phyloP scores from a whole-genome alignment of 2,888 invertebrate species.

The Nesidiocoris tenuis region DNA sequence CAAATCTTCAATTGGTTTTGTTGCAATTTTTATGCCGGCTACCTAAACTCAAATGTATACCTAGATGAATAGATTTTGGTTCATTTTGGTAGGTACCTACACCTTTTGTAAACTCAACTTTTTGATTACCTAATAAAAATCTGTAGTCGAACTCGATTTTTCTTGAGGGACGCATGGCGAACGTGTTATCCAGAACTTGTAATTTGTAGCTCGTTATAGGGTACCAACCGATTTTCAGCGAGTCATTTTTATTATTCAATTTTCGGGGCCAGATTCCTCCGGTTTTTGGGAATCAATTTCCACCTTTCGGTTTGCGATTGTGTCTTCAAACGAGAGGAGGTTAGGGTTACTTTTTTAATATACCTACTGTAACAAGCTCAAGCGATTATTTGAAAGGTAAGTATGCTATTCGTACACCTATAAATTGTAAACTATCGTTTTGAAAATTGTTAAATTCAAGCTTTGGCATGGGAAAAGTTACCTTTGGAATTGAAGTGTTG shows the following conservation, averaged over 20 bases:
- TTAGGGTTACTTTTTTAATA: background rate
- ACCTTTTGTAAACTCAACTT: no score
- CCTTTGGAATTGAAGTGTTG: background rate
- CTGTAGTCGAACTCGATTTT: no score
- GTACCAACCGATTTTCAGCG: background rate
- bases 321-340: background rate
- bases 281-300: background rate
- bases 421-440: background rate
- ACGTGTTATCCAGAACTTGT: no score
- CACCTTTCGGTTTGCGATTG: background rate
- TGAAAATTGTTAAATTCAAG: background rate
- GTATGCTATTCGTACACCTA: background rate
- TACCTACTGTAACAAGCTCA: background rate
- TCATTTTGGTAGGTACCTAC: no score
- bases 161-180: no score
- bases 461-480: background rate
- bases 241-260: background rate
- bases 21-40: no score
- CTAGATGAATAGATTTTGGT: no score
- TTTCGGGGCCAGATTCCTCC: background rate
- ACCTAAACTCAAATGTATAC: no score
- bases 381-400: background rate
- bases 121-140: no score
- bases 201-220: no score
- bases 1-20: no score